phyloP scores from a whole-genome alignment of 2,113 vertebrate species.

The Myiopsitta monachus region DNA sequence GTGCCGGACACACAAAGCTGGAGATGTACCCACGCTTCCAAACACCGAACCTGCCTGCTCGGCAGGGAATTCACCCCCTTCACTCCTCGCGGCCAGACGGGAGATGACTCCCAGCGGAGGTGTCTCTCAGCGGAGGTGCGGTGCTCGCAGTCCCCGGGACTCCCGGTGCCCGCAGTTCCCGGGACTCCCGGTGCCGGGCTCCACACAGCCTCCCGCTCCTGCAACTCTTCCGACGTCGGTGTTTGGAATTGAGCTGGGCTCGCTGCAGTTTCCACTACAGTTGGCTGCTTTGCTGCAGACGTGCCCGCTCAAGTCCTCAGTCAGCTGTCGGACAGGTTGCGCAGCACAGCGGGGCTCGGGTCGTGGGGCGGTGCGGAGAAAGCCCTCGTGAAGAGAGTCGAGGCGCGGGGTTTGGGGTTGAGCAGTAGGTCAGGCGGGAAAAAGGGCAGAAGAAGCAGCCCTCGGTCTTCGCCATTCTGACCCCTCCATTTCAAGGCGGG shows the following conservation, averaged over 20 bases:
- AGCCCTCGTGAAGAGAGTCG: neutral
- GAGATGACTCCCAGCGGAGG: fast-evolving
- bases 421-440: neutral
- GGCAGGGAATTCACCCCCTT: neutral
- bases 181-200: neutral
- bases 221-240: fast-evolving
- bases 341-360: neutral
- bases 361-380: neutral
- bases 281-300: neutral
- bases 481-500: neutral
- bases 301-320: neutral
- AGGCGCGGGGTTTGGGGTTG: neutral
- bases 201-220: fast-evolving
- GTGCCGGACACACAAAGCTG: fast-evolving
- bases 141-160: neutral
- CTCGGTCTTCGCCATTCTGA: fast-evolving
- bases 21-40: neutral
- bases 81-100: fast-evolving
- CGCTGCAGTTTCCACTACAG: neutral
- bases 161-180: too few relatives aligned
- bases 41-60: neutral
- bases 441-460: fast-evolving
- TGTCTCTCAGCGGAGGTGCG: fast-evolving
- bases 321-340: neutral
- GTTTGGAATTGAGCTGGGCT: fast-evolving